A percentile compares a stretch with the other conserved stretches of the same genome.
Conservation (phyloP, 2,888 invertebrate species). For the Dilophus febrilis region DNA sequence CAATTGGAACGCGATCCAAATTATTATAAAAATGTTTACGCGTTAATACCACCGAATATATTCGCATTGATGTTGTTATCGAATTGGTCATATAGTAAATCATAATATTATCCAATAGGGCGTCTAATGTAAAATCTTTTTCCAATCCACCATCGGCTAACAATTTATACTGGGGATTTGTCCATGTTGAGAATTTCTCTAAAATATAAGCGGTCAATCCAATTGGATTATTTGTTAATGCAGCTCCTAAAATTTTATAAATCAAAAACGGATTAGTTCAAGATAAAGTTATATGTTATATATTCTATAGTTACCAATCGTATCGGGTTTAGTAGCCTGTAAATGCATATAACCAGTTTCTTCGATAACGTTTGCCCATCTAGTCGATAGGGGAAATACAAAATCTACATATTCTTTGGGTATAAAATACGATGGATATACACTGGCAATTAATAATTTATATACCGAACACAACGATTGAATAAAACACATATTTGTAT, state of each 20-base stretch:
- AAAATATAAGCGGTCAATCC: conserved; percentile 80
- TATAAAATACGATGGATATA: conserved; percentile 39
- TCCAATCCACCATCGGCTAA: conserved; percentile 47
- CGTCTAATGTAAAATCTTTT: conserved; percentile 35
- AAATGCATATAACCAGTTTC: conserved; percentile 53
- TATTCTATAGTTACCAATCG: conserved; percentile 38
- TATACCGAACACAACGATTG: conserved; percentile 21
- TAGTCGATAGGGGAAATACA: conserved; percentile 30
- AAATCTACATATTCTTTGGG: conserved; percentile 32
- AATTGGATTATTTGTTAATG: conserved; percentile 58
- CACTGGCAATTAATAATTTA: conserved; percentile 32
- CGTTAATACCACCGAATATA: conserved; percentile 44
- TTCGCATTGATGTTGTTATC: conserved; percentile 50
- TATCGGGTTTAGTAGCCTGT: conserved; percentile 80
- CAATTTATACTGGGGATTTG: conserved; percentile 33
- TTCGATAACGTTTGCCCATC: conserved; percentile 18
- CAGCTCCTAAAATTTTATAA: conserved; percentile 37
- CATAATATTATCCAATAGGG: conserved; percentile 54
- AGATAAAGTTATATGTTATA: background rate
- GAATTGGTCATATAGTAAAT: conserved; percentile 59
- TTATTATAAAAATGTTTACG: conserved; percentile 14
- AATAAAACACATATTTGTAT: conserved; percentile 42
- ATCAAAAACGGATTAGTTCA: background rate
- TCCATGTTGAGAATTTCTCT: conserved; percentile 69
- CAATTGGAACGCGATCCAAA: conserved; percentile 37